Evolutionary conservation across 2,797 vertebrate species (phyloP).

Genomic region (Oreochromis mossambicus): DNA sequence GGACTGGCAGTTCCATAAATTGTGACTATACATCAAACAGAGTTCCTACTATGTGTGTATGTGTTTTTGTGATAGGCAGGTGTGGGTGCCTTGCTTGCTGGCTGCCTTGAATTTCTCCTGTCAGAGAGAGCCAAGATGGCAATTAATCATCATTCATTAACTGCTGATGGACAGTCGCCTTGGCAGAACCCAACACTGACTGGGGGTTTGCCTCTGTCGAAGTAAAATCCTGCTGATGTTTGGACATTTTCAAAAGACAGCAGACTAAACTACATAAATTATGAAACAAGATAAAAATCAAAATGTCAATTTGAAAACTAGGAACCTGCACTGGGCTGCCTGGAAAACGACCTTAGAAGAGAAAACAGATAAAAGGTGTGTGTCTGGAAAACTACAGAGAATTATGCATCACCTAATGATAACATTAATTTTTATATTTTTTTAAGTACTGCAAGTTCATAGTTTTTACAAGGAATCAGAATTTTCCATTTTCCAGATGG

Average conservation of each 20-base stretch:
- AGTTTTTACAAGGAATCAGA: not conserved
- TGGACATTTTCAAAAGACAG: not conserved
- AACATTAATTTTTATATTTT: not conserved
- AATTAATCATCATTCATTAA: slow-evolving; percentile 51
- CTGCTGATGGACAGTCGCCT: slow-evolving; percentile 12
- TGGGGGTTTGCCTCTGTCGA: not conserved
- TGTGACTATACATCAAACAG: not conserved
- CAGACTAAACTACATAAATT: not conserved
- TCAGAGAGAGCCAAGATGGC: not conserved
- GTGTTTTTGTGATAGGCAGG: not conserved
- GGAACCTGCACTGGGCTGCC: not conserved
- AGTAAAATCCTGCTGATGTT: not conserved
- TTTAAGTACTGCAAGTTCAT: not conserved
- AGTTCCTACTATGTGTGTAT: not conserved
- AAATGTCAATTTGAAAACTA: not conserved
- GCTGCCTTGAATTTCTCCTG: not conserved
- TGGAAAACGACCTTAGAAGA: not conserved
- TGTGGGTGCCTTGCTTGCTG: not conserved
- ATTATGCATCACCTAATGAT: rapidly evolving
- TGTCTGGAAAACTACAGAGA: not conserved
- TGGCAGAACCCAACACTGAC: not conserved
- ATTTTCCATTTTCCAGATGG: not conserved
- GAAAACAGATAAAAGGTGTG: not conserved
- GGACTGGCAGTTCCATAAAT: not conserved
- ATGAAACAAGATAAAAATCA: slow-evolving; percentile 1